A percentile compares a stretch with the other conserved stretches of the same genome.
Evolutionary conservation across 2,797 vertebrate species (phyloP).

Genomic region (Gobio occitaniae): DNA sequence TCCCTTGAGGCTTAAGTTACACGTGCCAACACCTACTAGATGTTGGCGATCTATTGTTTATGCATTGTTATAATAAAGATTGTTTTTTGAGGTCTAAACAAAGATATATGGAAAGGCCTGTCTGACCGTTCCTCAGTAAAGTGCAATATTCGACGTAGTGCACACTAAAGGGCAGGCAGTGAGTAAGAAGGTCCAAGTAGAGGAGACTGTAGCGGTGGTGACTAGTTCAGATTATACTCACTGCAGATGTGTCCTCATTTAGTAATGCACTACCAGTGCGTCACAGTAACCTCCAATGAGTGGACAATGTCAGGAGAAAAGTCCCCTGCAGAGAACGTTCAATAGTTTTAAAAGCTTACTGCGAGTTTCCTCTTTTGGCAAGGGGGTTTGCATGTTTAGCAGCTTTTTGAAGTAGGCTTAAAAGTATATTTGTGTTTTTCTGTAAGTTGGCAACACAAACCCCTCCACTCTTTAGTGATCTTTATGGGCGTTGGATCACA

Average conservation of each 20-base stretch:
- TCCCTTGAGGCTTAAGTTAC: not conserved
- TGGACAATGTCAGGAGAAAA: slow-evolving; percentile 25
- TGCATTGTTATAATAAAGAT: not conserved
- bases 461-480: slow-evolving; percentile 17
- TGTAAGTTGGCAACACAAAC: slow-evolving; percentile 37
- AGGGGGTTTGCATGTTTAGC: slow-evolving; percentile 65
- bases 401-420: slow-evolving; percentile 45
- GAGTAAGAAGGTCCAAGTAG: slow-evolving; percentile 33
- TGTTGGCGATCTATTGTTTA: not conserved
- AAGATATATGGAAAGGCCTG: not conserved
- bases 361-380: slow-evolving; percentile 53
- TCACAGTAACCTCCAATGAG: slow-evolving; percentile 70
- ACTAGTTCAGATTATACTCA: slow-evolving; percentile 64
- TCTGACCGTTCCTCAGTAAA: slow-evolving; percentile 38
- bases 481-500: slow-evolving; percentile 6
- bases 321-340: not conserved
- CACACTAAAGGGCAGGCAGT: slow-evolving; percentile 52
- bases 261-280: slow-evolving; percentile 55
- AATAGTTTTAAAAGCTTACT: not conserved
- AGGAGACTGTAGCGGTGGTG: slow-evolving; percentile 54
- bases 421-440: slow-evolving; percentile 25
- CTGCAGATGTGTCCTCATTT: slow-evolving; percentile 65
- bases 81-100: slow-evolving; percentile 5
- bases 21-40: not conserved
- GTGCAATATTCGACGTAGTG: slow-evolving; percentile 50